Evolutionary conservation across 2,113 vertebrate genomes (phyloP).

Genomic region (Crotalus viridis): DNA sequence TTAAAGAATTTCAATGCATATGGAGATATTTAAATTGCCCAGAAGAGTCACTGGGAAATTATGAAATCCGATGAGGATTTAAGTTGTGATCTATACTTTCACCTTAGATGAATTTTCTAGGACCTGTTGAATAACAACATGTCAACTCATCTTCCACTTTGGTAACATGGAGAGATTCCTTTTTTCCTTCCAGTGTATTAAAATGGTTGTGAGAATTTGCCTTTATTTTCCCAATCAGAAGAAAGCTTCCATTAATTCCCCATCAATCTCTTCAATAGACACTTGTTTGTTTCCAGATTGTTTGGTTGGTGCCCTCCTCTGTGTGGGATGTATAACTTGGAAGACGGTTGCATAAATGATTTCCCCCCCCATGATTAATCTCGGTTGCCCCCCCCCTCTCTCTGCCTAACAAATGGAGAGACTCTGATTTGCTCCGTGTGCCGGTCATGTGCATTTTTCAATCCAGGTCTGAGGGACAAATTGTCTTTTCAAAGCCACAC

Average conservation of each 20-base stretch:
- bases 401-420: conserved; percentile 51
- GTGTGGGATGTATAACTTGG: background rate
- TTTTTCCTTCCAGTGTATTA: background rate
- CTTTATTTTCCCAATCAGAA: background rate
- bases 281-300: conserved; percentile 22
- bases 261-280: conserved; percentile 14
- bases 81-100: background rate
- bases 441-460: conserved; percentile 28
- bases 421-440: conserved; percentile 31
- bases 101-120: too few relatives aligned
- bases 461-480: conserved; percentile 55
- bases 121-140: background rate
- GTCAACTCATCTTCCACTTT: background rate
- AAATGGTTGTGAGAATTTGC: background rate
- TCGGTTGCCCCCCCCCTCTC: conserved; percentile 9
- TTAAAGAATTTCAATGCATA: background rate
- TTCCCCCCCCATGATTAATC: conserved; percentile 41
- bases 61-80: background rate
- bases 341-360: background rate
- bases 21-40: background rate
- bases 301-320: conserved; percentile 11
- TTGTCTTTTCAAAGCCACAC: conserved; percentile 48
- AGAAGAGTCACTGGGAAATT: background rate
- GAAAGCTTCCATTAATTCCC: conserved; percentile 19
- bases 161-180: background rate